Evolutionary conservation across 2,797 vertebrate genomes (phyloP).

Genomic region (Myotis vivesi): DNA sequence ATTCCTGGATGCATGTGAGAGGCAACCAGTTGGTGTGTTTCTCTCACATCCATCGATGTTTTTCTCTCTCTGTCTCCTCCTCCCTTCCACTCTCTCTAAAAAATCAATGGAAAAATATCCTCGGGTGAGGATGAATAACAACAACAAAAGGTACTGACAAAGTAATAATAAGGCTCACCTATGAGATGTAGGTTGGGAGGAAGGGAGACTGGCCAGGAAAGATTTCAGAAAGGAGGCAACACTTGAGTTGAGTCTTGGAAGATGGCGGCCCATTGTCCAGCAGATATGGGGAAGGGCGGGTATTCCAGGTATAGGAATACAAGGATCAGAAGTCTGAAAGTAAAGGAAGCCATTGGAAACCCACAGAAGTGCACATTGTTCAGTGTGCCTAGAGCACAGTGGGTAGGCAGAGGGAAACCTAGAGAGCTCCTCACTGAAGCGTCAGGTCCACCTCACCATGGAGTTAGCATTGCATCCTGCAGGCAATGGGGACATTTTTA

Average conservation of each 20-base stretch:
- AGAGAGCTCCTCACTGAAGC: not conserved
- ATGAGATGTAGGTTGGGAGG: not conserved
- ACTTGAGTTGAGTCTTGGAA: not conserved
- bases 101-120: no score
- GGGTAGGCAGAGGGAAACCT: not conserved
- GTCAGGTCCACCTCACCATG: not conserved
- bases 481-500: not conserved
- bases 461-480: not conserved
- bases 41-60: no score
- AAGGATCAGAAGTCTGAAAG: not conserved
- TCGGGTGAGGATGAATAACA: no score
- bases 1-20: no score
- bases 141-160: no score
- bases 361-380: not conserved
- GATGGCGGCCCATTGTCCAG: not conserved
- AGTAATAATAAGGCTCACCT: not conserved
- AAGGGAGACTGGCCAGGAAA: not conserved
- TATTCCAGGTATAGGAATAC: not conserved
- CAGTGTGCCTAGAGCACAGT: not conserved
- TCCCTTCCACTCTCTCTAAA: no score
- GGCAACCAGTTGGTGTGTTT: no score
- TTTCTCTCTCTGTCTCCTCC: no score
- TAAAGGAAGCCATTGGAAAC: not conserved
- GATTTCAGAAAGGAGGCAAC: not conserved
- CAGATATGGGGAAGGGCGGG: accelerated